Base-by-base conservation (phyloP, 1,140 invertebrate species). In the Plectrocnemia conspersa region DNA sequence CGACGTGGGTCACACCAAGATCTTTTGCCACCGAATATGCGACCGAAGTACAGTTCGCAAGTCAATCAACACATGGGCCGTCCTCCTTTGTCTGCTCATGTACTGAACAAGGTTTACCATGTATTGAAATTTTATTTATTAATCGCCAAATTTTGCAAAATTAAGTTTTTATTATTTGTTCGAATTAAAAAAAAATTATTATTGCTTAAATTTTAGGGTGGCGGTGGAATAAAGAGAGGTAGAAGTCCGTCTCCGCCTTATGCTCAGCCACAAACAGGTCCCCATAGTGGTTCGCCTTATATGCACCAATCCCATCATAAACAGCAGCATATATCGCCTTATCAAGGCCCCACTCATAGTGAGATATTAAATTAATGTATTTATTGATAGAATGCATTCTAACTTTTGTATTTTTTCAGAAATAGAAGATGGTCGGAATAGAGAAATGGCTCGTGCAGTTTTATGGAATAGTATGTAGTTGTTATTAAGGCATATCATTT, bases 381-480 rank as follows among this genome's bases (percentile, higher is more conserved):
- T n/a, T 32, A 7, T 32, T n/a, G 27, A n/a, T 9, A 32, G 27
- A n/a, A 29, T 29, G 27, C 7, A 9, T 62, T 58, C 61, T 64
- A 23, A 23, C 38, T 46, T 16, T 54, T 54, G 58, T 71, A 74
- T 73, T 73, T 77, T 80, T 83, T 63, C 77, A 88, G 86, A 88
- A 77, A 80, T 85, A 70, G 85, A 88, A 68, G 84, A 86, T 70
- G 80, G 79, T 68, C 77, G 83, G 61, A 77, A 81, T 68, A 81
- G 83, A 68, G 82, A 85, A 66, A 84, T 86, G 78, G 78, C 82
- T 62, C 77, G 85, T 67, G 82, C 83, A 59, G 84, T 88, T 63
- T 79, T 88, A 62, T 88, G 85, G 85, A 88, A 87, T 74, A 88
- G 86, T 89, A 75, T 85, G 85, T 82, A 65, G 23, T 56, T 38